Conservation (phyloP, 2,888 invertebrate species). For the Bombylius major region DNA sequence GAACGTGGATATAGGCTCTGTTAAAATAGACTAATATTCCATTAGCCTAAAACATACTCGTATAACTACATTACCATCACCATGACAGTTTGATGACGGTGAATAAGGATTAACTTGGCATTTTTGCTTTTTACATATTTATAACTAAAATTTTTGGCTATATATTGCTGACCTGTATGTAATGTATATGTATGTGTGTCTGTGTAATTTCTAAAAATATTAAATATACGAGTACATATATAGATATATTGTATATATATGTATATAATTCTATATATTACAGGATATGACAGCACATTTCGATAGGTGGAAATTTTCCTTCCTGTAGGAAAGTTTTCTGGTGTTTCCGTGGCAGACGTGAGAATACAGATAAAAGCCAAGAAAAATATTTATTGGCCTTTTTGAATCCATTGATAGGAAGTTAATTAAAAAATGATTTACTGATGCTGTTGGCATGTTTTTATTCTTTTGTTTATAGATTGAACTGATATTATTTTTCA, state of each 20-base stretch:
- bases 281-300: background rate
- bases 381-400: constrained; percentile 5
- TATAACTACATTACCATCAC: too few relatives aligned
- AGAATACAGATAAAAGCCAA: background rate
- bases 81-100: too few relatives aligned
- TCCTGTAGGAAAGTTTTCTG: background rate
- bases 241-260: background rate
- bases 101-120: too few relatives aligned
- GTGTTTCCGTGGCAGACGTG: background rate
- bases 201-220: too few relatives aligned
- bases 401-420: constrained; percentile 3
- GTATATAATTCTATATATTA: background rate
- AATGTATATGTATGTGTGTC: background rate
- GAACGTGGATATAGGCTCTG: too few relatives aligned
- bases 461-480: background rate
- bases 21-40: too few relatives aligned
- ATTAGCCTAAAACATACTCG: too few relatives aligned
- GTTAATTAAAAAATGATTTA: constrained; percentile 10
- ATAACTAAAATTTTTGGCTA: background rate
- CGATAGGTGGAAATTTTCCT: background rate
- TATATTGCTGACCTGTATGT: background rate
- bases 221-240: too few relatives aligned
- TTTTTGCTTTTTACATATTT: background rate
- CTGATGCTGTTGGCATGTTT: background rate
- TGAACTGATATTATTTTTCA: too few relatives aligned